Evolutionary conservation across 2,113 vertebrate genomes (phyloP).

Genomic region (Sinocyclocheilus grahami): DNA sequence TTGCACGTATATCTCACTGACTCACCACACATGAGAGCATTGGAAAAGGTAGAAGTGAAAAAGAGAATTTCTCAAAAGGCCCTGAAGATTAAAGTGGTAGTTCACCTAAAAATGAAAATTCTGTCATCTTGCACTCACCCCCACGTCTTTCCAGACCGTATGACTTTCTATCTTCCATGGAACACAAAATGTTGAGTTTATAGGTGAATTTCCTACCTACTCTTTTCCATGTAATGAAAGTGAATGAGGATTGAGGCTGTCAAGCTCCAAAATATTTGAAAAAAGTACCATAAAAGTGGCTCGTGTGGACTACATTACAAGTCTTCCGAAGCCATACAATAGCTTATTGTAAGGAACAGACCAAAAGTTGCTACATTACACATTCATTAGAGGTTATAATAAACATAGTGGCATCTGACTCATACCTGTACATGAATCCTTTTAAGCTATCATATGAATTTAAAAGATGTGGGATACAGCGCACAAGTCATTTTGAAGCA

Average conservation of each 20-base stretch:
- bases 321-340: background rate
- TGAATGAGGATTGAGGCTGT: background rate
- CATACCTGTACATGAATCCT: background rate
- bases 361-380: background rate
- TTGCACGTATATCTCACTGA: background rate
- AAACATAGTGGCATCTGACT: background rate
- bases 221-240: background rate
- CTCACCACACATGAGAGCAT: conserved; percentile 12
- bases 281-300: background rate
- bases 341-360: background rate
- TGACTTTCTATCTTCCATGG: background rate
- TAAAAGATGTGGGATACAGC: background rate
- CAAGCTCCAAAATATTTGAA: background rate
- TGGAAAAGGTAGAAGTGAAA: conserved; percentile 2
- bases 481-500: background rate
- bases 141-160: background rate
- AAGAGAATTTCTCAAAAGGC: background rate
- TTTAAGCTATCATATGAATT: background rate
- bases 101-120: conserved; percentile 27
- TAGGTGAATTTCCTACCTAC: background rate
- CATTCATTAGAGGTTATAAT: background rate
- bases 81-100: conserved; percentile 11
- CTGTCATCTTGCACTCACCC: background rate
- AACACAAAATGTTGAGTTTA: background rate
- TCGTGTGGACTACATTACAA: background rate